A percentile compares a stretch with the other conserved stretches of the same genome.
These are phyloP conservation scores for Drosophila rhopaloa DNA, from an alignment of 1,140 invertebrate species.

Conservation along the genomic window DNA sequence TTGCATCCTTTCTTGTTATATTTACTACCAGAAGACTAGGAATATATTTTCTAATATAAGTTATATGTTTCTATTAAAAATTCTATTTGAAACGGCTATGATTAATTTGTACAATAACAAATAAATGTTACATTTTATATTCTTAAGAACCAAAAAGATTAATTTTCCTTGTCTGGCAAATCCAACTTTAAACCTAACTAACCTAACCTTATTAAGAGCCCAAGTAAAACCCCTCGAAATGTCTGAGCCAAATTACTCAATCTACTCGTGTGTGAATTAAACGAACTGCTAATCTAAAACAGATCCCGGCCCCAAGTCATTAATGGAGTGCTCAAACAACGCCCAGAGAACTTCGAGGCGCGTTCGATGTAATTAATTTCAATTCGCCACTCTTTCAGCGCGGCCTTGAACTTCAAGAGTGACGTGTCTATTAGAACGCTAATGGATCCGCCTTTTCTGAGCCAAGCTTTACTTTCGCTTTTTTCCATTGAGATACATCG, in stretches of 20 bases:
- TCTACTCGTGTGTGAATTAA: slow-evolving; percentile 31
- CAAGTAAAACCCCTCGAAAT: slow-evolving; percentile 5
- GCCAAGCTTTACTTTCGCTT: slow-evolving; percentile 66
- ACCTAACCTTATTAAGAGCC: not conserved
- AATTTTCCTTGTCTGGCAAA: not conserved
- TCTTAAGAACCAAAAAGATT: not conserved
- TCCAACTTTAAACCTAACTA: too few species aligned
- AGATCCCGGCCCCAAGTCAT: slow-evolving; percentile 39
- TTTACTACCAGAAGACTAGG: too few species aligned
- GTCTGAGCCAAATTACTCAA: slow-evolving; percentile 36
- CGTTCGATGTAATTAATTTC: slow-evolving; percentile 71
- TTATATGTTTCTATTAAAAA: too few species aligned
- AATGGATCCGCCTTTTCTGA: slow-evolving; percentile 20
- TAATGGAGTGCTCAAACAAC: slow-evolving; percentile 29
- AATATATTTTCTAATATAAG: too few species aligned
- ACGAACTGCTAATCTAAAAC: slow-evolving; percentile 60
- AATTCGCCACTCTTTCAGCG: slow-evolving; percentile 65
- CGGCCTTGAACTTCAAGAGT: slow-evolving; percentile 70
- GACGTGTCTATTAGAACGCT: slow-evolving; percentile 66
- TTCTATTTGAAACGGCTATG: too few species aligned
- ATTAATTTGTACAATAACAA: too few species aligned
- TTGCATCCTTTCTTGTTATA: too few species aligned
- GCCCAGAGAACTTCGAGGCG: slow-evolving; percentile 20
- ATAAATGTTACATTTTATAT: too few species aligned
- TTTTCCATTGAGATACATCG: slow-evolving; percentile 48